These are phyloP conservation scores for Trichogramma dendrolimi DNA, from an alignment of 2,888 invertebrate genomes.

Conservation along the genomic window DNA sequence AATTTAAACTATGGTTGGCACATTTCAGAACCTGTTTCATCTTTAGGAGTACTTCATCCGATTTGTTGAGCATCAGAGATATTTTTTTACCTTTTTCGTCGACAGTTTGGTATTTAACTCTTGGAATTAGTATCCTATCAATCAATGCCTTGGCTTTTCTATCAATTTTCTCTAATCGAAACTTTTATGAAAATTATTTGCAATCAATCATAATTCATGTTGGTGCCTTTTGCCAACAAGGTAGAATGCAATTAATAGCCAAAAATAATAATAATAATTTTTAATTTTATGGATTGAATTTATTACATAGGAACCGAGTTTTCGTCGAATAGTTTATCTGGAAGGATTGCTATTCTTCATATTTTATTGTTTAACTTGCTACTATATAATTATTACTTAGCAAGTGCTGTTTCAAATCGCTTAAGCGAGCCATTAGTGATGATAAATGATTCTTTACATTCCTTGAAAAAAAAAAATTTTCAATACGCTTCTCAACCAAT, in stretches of 20 bases:
- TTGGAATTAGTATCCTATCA: slow-evolving; percentile 26
- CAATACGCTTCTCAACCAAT: slow-evolving; percentile 40
- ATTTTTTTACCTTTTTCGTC: slow-evolving; percentile 35
- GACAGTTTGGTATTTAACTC: slow-evolving; percentile 35
- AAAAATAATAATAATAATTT: neutral
- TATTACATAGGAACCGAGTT: slow-evolving; percentile 37
- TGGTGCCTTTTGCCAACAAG: slow-evolving; percentile 41
- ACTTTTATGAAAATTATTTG: slow-evolving; percentile 28
- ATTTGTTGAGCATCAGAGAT: slow-evolving; percentile 30
- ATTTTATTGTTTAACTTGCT: slow-evolving; percentile 42
- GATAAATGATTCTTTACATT: slow-evolving; percentile 44
- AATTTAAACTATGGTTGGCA: neutral
- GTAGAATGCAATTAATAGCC: slow-evolving; percentile 21
- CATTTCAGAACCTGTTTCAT: slow-evolving; percentile 37
- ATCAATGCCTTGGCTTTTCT: slow-evolving; percentile 29
- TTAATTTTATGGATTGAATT: neutral
- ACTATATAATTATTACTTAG: slow-evolving; percentile 45
- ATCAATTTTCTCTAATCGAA: slow-evolving; percentile 28
- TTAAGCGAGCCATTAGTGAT: slow-evolving; percentile 41
- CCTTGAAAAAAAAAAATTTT: slow-evolving; percentile 38
- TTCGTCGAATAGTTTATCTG: slow-evolving; percentile 35
- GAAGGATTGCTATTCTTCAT: slow-evolving; percentile 40
- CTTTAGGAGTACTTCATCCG: slow-evolving; percentile 35
- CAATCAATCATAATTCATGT: slow-evolving; percentile 32
- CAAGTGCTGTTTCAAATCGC: slow-evolving; percentile 44